These are phyloP conservation scores for Thalassoma bifasciatum DNA, from an alignment of 2,113 vertebrate genomes.

Conservation along the genomic window DNA sequence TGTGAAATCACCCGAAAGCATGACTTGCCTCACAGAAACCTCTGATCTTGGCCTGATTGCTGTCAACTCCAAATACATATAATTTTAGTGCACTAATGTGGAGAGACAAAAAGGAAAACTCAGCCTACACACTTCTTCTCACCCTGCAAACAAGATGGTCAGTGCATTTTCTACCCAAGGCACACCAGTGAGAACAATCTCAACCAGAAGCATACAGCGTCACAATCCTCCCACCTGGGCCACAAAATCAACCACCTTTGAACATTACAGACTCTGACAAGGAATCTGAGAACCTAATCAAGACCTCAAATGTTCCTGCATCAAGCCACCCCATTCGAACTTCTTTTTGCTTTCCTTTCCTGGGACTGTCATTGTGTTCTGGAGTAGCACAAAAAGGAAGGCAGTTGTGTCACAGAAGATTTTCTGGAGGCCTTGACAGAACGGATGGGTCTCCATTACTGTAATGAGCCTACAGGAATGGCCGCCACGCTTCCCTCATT, in stretches of 20 bases:
- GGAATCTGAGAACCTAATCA: conserved; percentile 73
- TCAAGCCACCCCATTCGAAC: conserved; percentile 47
- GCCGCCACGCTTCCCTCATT: conserved; percentile 81
- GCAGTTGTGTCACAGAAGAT: conserved; percentile 76
- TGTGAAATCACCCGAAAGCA: not conserved
- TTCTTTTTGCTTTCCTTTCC: conserved; percentile 26
- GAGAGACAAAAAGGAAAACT: not conserved
- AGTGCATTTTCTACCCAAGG: not conserved
- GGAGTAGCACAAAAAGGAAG: conserved; percentile 61
- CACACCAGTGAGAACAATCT: conserved; percentile 29
- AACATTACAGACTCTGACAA: conserved; percentile 74
- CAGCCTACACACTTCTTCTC: not conserved
- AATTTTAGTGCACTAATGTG: not conserved
- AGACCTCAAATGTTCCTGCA: conserved; percentile 72
- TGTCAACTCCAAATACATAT: not conserved
- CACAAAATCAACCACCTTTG: conserved; percentile 55
- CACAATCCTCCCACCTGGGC: conserved; percentile 20
- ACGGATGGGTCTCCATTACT: conserved; percentile 85
- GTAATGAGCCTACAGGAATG: conserved; percentile 86
- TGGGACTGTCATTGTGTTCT: conserved; percentile 62
- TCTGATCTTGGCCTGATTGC: not conserved
- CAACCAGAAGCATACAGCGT: conserved; percentile 20
- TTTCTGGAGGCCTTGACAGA: conserved; percentile 83
- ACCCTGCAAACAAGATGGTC: conserved; percentile 25
- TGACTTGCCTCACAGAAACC: not conserved